Percentiles rank a stretch among this genome's conserved stretches.
phyloP scores from a whole-genome alignment of 2,888 invertebrate species.

The Noctua comes region DNA sequence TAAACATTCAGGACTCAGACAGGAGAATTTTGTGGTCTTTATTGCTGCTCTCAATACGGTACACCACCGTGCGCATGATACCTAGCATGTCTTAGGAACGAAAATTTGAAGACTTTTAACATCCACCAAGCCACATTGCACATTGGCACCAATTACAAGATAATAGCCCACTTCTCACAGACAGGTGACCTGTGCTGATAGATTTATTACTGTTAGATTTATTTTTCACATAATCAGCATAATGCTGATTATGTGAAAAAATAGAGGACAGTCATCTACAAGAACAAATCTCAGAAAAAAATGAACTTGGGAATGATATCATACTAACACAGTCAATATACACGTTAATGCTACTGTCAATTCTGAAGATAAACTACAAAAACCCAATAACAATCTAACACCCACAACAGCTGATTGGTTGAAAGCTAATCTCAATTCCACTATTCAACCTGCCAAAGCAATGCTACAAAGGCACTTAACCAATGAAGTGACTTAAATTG shows the following conservation, averaged over 20 bases:
- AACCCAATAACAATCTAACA: constrained; percentile 29
- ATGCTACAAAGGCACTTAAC: constrained; percentile 26
- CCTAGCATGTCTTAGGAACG: not conserved
- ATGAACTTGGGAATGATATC: not conserved
- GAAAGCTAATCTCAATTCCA: constrained; percentile 30
- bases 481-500: constrained; percentile 39
- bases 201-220: too few species aligned
- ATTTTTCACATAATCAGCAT: too few species aligned
- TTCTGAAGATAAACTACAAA: constrained; percentile 19
- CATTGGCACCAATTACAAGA: not conserved
- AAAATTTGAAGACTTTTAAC: not conserved
- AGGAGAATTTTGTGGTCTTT: not conserved
- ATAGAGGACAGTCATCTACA: too few species aligned
- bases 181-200: not conserved
- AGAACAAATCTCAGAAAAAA: not conserved
- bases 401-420: constrained; percentile 10
- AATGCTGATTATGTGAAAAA: not conserved
- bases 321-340: not conserved
- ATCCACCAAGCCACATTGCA: not conserved
- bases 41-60: too few species aligned
- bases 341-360: not conserved
- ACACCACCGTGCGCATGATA: not conserved
- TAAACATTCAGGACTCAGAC: not conserved
- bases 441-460: constrained; percentile 1
- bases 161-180: not conserved